Evolutionary conservation across 2,888 invertebrate genomes (phyloP), one percentile per base, ranked within the genome.

Genomic region (Ophion ventricosus): DNA sequence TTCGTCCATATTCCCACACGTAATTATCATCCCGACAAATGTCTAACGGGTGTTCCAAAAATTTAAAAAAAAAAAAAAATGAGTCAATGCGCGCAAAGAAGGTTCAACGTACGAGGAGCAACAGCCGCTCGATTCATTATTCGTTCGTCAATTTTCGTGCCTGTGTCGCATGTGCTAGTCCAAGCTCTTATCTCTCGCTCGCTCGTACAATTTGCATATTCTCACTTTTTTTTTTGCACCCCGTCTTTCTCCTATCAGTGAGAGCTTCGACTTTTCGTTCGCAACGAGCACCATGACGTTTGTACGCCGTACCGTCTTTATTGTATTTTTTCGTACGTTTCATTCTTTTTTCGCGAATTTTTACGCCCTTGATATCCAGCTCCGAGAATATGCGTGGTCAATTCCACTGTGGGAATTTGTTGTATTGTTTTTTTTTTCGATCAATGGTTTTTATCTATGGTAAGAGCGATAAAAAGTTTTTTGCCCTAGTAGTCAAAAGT

Each of bases 101-200:
- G 29, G 84, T 79, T 85, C 76, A 78, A 81, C 64, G 79, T 84
- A 80, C 35, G 35, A 35, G 35, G 35, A 35, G 35, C 35, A 35
- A 35, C 35, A 35, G 35, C 74, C 77, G 84, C 79, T 77, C 86
- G 85, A 86, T 87, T 87, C 87, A 91, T 91, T 91, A 91, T 91
- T 88, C 87, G 87, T 88, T 89, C 87, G 88, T 89, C 89, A 90
- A 89, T 91, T 89, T 89, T 80, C 72, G 70, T 66, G 40, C 26
- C 72, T 73, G 59, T 64, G 59, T 64, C 61, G 76, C 70, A 54
- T 56, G 59, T 61, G 43, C 61, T 29, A 66, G 23, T 54, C 43
- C 66, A 17, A 25, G 25, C n/a, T 66, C 72, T 69, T 74, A 35
- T 75, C 61, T 81, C 57, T 56, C 61, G 74, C 61, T 26, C 56